phyloP scores from a whole-genome alignment of 2,113 vertebrate genomes.

The Sinocyclocheilus rhinocerous region DNA sequence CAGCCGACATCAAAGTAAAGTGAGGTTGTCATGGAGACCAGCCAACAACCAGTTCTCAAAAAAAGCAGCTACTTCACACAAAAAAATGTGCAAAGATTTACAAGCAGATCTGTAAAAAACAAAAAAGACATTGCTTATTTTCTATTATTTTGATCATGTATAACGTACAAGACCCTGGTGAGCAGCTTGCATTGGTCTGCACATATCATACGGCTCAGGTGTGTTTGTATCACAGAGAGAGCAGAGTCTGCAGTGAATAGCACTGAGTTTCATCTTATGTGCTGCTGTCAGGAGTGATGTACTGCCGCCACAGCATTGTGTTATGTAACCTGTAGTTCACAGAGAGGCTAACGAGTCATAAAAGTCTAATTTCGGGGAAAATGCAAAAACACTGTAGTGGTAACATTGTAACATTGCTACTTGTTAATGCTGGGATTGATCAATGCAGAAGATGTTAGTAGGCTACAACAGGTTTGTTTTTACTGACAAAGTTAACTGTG shows the following conservation, averaged over 20 bases:
- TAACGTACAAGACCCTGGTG: not conserved
- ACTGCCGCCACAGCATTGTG: not conserved
- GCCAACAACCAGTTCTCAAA: conserved; percentile 36
- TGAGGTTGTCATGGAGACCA: conserved; percentile 45
- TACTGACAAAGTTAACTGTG: not conserved
- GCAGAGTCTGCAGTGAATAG: not conserved
- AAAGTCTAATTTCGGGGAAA: not conserved
- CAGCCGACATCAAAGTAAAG: conserved; percentile 22
- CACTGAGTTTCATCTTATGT: not conserved
- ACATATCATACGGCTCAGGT: not conserved
- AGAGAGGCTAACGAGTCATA: not conserved
- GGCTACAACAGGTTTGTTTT: not conserved
- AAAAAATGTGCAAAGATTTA: not conserved
- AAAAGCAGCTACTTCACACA: not conserved
- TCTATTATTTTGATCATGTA: not conserved
- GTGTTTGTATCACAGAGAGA: not conserved
- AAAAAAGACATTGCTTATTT: too few species aligned
- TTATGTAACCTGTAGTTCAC: not conserved
- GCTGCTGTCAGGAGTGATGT: conserved; percentile 3
- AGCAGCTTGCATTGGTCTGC: not conserved
- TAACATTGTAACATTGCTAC: not conserved
- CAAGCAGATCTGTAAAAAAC: not conserved
- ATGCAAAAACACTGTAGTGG: not conserved
- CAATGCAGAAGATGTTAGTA: not conserved
- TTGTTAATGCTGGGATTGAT: not conserved